phyloP scores from a whole-genome alignment of 1,140 invertebrate species.

The Rhyzopertha dominica region DNA sequence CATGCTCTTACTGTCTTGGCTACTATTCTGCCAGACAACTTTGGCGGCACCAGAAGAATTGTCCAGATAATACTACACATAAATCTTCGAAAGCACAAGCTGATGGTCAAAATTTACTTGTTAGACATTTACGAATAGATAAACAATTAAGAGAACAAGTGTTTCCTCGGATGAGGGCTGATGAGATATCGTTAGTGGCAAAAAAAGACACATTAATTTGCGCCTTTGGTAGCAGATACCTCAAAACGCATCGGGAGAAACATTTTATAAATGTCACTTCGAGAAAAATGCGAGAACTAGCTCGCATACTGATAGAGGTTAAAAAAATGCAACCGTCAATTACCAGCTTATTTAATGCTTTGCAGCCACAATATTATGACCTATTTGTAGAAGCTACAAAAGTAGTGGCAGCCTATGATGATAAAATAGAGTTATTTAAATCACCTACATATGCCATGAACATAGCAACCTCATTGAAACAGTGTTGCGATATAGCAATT shows the following conservation, averaged over 20 bases:
- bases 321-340: conserved; percentile 15
- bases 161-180: conserved; percentile 17
- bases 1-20: no score
- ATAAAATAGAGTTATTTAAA: conserved; percentile 14
- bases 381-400: conserved; percentile 20
- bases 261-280: conserved; percentile 17
- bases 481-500: conserved; percentile 25
- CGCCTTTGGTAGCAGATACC: conserved; percentile 19
- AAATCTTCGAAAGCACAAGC: no score
- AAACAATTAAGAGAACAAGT: conserved; percentile 11
- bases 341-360: conserved; percentile 1
- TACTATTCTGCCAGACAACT: no score
- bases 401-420: conserved; percentile 19
- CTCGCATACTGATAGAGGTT: conserved; percentile 18
- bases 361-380: conserved; percentile 22
- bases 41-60: no score
- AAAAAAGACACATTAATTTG: conserved; percentile 20
- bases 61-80: no score
- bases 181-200: conserved; percentile 15
- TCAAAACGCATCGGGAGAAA: conserved; percentile 17
- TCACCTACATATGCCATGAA: conserved; percentile 26
- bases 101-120: conserved; percentile 2
- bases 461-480: conserved; percentile 24
- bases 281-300: conserved; percentile 20
- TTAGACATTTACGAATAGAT: conserved; percentile 10